Evolutionary conservation across 1,140 invertebrate species (phyloP), one percentile per base, ranked within the genome.

Genomic region (Eumaeus atala): DNA sequence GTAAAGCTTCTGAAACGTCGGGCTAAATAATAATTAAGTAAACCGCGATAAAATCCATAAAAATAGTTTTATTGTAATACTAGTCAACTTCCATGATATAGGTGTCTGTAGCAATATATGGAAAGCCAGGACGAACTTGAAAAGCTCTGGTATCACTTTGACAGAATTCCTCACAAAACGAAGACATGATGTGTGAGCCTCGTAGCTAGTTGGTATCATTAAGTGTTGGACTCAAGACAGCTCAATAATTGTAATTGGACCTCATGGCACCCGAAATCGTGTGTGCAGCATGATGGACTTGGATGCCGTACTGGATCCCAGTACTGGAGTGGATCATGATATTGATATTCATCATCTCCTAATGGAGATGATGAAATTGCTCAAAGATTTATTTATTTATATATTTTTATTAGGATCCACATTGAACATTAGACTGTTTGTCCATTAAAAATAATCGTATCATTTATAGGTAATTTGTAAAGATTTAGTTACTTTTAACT

Each of bases 81-180:
- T 54, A 16, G 12, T 59, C 7, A 59, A 59, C 9, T 59, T 54
- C 9, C 4, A 33, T 10, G 58, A 59, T 44, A 7, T 59, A 17
- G n/a, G 16, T 6, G 3, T 53, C 9, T 11, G 51, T 0, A 53
- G 53, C 16, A 53, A 53, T 12, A 34, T 63, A 0, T 63, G 56
- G 57, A 53, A 40, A 38, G 33, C 37, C 3, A 62, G 58, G 47
- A 36, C 56, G 0, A 38, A 42, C 8, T 34, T 63, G 10, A 59
- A 56, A 21, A 54, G 55, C n/a, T 44, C 57, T 34, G 61, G 61
- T 0, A 38, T 56, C 14, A 63, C 61, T 7, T 0, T 54, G 4
- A 56, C 61, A 0, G 61, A 63, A 16, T 63, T 63, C 18, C 52
- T 62, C 3, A 59, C 54, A 3, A 56, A 53, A 14, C 10, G 16